phyloP scores from a whole-genome alignment of 1,140 invertebrate genomes.

The Conus betulinus region DNA sequence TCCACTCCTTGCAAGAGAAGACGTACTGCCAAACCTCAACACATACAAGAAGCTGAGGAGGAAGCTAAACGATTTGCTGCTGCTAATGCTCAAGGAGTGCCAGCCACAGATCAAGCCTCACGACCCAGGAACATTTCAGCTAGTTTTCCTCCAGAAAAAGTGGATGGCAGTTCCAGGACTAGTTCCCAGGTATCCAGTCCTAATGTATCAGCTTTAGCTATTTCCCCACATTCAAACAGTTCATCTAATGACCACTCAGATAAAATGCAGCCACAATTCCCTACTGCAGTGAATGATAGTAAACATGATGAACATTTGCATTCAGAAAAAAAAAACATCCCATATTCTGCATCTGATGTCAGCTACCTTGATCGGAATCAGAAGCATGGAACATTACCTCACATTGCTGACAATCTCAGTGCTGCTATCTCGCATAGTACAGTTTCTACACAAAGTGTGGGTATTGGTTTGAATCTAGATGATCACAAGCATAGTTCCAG shows the following conservation, averaged over 20 bases:
- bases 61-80: constrained; percentile 31
- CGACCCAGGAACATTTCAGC: background rate
- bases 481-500: background rate
- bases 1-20: constrained; percentile 28
- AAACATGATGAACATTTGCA: background rate
- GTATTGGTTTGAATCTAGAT: background rate
- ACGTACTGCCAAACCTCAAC: constrained; percentile 31
- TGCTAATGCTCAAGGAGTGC: background rate
- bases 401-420: background rate
- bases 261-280: background rate
- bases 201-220: background rate
- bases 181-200: background rate
- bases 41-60: constrained; percentile 30
- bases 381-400: background rate
- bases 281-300: background rate
- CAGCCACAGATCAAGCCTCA: background rate
- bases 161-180: background rate
- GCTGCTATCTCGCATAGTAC: background rate
- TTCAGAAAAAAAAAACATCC: background rate
- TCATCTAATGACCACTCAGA: background rate
- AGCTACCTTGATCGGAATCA: background rate
- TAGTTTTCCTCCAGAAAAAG: background rate
- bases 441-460: background rate
- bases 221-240: background rate
- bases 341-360: background rate